phyloP scores from a whole-genome alignment of 2,797 vertebrate species.

The Coluber constrictor region DNA sequence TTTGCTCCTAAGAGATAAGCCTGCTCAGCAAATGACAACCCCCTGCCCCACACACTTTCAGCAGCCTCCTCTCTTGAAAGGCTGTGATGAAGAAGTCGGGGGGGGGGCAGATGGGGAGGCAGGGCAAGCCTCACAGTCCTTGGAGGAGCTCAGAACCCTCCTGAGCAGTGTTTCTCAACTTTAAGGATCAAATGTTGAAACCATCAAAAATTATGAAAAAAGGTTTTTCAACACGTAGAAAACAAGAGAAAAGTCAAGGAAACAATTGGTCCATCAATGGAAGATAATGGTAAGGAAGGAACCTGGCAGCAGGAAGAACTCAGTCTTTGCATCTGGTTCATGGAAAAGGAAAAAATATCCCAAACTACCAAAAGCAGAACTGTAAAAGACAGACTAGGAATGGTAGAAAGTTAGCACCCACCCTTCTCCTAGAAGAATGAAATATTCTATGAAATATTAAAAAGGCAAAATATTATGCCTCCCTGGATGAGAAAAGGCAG shows the following conservation, averaged over 20 bases:
- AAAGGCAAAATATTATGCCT: too few relatives aligned
- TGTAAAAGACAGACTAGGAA: not conserved
- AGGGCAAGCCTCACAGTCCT: not conserved
- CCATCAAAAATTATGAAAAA: not conserved
- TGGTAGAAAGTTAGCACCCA: too few relatives aligned
- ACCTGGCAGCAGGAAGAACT: not conserved
- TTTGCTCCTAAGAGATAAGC: not conserved
- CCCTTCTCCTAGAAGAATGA: too few relatives aligned
- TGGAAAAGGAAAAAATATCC: not conserved
- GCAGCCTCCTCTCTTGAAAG: not conserved
- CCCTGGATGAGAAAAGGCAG: too few relatives aligned
- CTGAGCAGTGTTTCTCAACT: not conserved
- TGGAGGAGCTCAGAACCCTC: not conserved
- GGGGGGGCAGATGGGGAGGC: not conserved
- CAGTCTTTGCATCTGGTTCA: not conserved
- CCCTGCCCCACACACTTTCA: not conserved
- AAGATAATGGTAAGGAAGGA: not conserved
- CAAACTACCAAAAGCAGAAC: not conserved
- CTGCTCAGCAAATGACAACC: not conserved
- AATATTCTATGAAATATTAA: too few relatives aligned
- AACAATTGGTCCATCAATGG: not conserved
- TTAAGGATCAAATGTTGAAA: not conserved
- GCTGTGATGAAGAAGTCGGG: not conserved
- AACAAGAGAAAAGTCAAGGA: not conserved
- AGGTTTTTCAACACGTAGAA: not conserved